Evolutionary conservation across 2,113 vertebrate species (phyloP).

Genomic region (Picathartes gymnocephalus): DNA sequence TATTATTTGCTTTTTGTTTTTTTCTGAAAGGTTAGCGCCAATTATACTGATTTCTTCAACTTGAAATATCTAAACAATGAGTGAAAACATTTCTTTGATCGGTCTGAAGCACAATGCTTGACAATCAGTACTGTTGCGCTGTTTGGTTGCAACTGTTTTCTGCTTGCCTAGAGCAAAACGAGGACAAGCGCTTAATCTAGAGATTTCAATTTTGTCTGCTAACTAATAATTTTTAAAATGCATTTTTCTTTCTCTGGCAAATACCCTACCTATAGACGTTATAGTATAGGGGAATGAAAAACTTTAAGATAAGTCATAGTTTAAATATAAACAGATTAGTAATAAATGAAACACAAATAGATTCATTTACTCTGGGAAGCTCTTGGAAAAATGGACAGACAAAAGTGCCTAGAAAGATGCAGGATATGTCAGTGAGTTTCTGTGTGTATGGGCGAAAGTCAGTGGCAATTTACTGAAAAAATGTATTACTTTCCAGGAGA

Average conservation of each 20-base stretch:
- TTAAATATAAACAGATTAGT: neutral
- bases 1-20: neutral
- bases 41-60: neutral
- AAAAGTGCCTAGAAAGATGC: neutral
- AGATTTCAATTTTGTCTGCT: neutral
- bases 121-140: neutral
- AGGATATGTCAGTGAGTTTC: neutral
- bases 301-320: neutral
- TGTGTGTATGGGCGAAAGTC: neutral
- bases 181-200: neutral
- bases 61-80: neutral
- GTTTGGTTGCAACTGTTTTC: neutral
- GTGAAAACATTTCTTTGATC: neutral
- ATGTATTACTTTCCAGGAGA: neutral
- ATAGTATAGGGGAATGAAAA: neutral
- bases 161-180: neutral
- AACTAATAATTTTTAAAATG: neutral
- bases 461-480: neutral
- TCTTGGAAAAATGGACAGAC: neutral
- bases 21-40: neutral
- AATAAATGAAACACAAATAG: neutral
- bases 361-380: neutral
- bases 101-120: neutral
- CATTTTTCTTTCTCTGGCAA: neutral
- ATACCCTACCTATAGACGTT: neutral